Evolutionary conservation across 37 sponge, comb jelly and placozoan genomes (phyloP), one percentile per base, ranked within the genome.

Genomic region (Cladorhizidae sp.): DNA sequence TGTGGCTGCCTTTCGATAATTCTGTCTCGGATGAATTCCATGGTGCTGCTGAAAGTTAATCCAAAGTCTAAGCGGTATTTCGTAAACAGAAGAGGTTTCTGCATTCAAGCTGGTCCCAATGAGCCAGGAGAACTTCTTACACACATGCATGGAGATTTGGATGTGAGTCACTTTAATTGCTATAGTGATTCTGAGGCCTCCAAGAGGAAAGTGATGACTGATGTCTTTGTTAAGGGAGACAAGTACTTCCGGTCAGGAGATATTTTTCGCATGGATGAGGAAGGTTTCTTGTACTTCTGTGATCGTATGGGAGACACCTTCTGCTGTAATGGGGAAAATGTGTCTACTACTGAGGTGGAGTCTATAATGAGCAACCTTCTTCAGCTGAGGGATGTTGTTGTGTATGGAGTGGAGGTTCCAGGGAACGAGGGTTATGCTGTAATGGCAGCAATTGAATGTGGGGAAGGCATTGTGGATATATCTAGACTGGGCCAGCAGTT

Each of bases 301-400:
- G 97, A 96, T 81, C 85, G 97, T 45, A 90, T 83, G 26, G 97
- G 97, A 22, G 97, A 96, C 79, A 96, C 97, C 0, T 96, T 91
- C 69, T 79, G 97, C 32, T 96, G 96, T 93, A 92, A 92, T 57
- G 96, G 96, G 45, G 96, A 95, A 84, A 95, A 95, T 78, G 96
- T 95, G 17, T 90, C 93, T 0, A 96, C 97, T 0, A 83, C 83
- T 0, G 97, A 96, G 73, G 97, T 96, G 43, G 97, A 91, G 86
- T 51, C 79, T 7, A 49, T 64, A 40, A 67, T 91, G 29, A 55
- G 72, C 28, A 36, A 83, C 25, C 73, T 84, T 25, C 43, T 90
- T 5, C 81, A 81, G 42, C 71, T 81, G 35, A 73, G 78, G n/a
- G 92, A 77, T 12, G 91, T 93, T 57, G 93, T n/a, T n/a, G n/a